phyloP scores from a whole-genome alignment of 2,113 vertebrate genomes.

The Pterophyllum scalare region DNA sequence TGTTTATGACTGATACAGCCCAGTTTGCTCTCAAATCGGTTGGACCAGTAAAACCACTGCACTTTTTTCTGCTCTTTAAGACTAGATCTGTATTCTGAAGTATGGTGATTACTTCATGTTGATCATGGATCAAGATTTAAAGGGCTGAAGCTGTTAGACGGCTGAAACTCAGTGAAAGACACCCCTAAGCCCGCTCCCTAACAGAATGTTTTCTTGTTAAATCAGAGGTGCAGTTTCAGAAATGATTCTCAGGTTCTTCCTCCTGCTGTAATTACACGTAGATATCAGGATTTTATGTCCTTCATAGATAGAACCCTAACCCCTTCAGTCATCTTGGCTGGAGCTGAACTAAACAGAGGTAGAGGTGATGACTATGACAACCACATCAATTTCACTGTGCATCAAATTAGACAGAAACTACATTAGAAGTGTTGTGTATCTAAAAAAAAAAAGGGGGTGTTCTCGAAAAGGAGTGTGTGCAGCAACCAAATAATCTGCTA shows the following conservation, averaged over 20 bases:
- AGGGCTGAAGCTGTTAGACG: too few relatives aligned
- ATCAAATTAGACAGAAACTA: neutral
- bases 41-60: too few relatives aligned
- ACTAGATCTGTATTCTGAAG: neutral
- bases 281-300: too few relatives aligned
- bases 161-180: neutral
- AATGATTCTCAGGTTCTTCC: too few relatives aligned
- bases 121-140: neutral
- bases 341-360: neutral
- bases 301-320: neutral
- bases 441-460: rapidly evolving
- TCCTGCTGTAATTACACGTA: too few relatives aligned
- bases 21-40: neutral
- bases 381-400: neutral
- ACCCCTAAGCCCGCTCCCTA: neutral
- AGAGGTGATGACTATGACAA: neutral
- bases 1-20: too few relatives aligned
- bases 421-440: neutral
- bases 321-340: neutral
- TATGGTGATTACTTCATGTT: too few relatives aligned
- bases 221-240: neutral
- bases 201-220: neutral
- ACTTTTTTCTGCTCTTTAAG: too few relatives aligned
- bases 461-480: too few relatives aligned
- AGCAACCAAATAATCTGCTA: too few relatives aligned